phyloP scores from a whole-genome alignment of 2,888 invertebrate species.

The Hanleya hanleyi region DNA sequence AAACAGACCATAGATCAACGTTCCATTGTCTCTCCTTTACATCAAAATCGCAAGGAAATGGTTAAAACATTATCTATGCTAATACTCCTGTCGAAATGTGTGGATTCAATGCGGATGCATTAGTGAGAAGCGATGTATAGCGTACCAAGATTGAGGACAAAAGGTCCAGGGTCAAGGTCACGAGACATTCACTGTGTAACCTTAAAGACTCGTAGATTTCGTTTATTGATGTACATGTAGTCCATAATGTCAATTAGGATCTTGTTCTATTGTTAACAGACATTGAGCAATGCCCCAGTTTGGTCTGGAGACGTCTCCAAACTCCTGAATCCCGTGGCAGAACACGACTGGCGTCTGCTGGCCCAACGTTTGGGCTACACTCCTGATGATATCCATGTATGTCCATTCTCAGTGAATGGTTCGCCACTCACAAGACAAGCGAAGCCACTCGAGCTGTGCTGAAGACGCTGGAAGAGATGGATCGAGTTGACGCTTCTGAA shows the following conservation, averaged over 20 bases:
- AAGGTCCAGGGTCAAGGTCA: slow-evolving; percentile 62
- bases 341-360: slow-evolving; percentile 69
- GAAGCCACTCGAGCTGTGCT: slow-evolving; percentile 62
- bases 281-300: slow-evolving; percentile 66
- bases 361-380: slow-evolving; percentile 67
- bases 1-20: no score
- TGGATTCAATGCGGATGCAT: no score
- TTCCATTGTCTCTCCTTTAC: no score
- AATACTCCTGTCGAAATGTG: no score
- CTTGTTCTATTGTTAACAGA: slow-evolving; percentile 54
- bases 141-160: no score
- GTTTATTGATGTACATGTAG: no score
- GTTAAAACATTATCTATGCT: no score
- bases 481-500: slow-evolving; percentile 60
- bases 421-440: slow-evolving; percentile 65
- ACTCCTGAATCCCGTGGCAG: slow-evolving; percentile 59
- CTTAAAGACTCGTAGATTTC: no score
- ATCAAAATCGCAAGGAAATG: no score
- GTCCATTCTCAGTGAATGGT: slow-evolving; percentile 70
- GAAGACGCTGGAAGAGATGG: slow-evolving; percentile 65
- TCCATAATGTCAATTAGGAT: no score
- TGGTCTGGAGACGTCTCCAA: slow-evolving; percentile 68
- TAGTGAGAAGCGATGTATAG: no score
- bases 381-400: slow-evolving; percentile 70
- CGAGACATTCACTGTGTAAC: no score